Base-by-base conservation (phyloP, 2,113 vertebrate species). In the Rhinoptilus africanus region DNA sequence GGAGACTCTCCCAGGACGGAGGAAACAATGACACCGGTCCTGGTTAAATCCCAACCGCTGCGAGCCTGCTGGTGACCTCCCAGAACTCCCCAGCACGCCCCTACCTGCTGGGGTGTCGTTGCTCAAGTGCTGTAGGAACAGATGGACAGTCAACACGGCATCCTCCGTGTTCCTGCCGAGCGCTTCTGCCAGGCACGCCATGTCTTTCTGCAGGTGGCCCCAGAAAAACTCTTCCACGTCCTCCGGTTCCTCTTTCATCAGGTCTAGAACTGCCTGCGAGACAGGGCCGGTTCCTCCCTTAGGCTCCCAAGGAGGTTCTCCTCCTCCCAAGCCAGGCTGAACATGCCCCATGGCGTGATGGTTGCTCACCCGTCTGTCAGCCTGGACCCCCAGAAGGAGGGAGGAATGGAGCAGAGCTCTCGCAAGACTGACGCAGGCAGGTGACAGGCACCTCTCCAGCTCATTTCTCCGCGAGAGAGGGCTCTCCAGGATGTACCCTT, bases 301-400 rank as follows among this genome's bases (percentile, higher is more conserved):
- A 73, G 80, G 47, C 11, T 37, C 34, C 17, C 47, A 5, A 3
- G n/a, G 18, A 74, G 27, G 6, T 56, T 56, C 34, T 64, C 48
- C 39, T 74, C 34, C 20, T 47, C 47, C 47, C 48, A 28, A n/a
- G 37, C 37, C 2, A 28, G 60, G 76, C 45, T 9, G 9, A 34
- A 16, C 1, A 5, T 6, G 6, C 56, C 39, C 26, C 32, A 18
- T 1, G 3, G 45, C 10, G 0, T 3, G 34, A 17, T 20, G 47
- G 47, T 12, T 12, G 6, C 81, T 63, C 14, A 85, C 82, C 69
- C 8, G 3, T 22, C 64, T 47, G 50, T 74, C 20, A 1, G 22
- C 3, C 1, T 32, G 8, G 69, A 56, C 10, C 27, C 59, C 82
- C 26, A 85, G 50, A 22, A 85, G 59, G 50, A 85, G 39, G 22